A percentile compares a stretch with the other conserved stretches of the same genome.
Conservation (phyloP, 2,113 vertebrate species). For the Zosterops pallidus region DNA sequence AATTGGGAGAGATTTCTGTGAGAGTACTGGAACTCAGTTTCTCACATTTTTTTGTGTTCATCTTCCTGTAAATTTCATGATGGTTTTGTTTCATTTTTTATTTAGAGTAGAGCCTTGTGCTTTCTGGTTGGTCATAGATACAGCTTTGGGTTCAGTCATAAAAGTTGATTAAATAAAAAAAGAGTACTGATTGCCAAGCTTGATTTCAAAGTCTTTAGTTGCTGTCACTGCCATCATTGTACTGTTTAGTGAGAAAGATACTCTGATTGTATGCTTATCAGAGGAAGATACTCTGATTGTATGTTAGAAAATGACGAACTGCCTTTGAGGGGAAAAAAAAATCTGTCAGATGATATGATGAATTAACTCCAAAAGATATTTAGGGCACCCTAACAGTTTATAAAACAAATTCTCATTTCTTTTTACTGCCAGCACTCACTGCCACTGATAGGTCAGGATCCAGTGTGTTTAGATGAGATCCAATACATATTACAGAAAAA, state of each 20-base stretch:
- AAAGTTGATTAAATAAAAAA: background rate
- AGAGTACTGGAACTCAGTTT: background rate
- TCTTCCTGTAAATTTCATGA: background rate
- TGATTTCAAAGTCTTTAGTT: background rate
- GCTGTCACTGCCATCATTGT: background rate
- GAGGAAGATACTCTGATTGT: background rate
- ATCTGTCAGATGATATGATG: background rate
- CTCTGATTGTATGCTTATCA: background rate
- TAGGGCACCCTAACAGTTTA: background rate
- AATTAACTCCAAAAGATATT: background rate
- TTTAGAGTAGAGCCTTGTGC: background rate
- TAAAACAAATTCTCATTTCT: background rate
- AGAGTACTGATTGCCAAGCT: background rate
- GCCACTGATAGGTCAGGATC: background rate
- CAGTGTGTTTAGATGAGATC: background rate
- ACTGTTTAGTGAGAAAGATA: background rate
- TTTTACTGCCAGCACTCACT: background rate
- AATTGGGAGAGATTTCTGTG: background rate
- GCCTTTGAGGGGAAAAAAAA: background rate
- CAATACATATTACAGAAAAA: background rate
- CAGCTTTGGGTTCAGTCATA: background rate
- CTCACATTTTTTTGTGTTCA: background rate
- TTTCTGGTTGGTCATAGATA: background rate
- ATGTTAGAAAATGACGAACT: background rate
- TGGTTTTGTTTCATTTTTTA: background rate